Evolutionary conservation across 30 jellyfish, hydroid and myxozoan species (phyloP), one percentile per base, ranked within the genome.

Genomic region (Chrysaora quinquecirrha): DNA sequence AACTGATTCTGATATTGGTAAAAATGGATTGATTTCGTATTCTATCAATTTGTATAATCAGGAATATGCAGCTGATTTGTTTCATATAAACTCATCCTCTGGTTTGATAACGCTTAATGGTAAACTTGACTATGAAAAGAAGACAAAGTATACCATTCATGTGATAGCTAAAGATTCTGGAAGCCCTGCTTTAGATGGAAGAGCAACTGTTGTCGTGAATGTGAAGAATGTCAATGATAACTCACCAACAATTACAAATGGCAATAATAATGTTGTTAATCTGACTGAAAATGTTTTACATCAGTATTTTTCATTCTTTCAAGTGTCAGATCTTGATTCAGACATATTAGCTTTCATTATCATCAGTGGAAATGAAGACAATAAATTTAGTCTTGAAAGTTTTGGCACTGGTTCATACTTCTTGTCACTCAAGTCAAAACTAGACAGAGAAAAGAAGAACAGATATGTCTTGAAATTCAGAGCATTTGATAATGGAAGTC

Each of bases 161-260:
- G 87, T 95, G 2, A 22, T 52, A 31, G 99, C 97, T 25, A 33
- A 62, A 56, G 99, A 95, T 48, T 62, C 71, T 3, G 99, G 99
- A 30, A 74, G 46, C 27, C 92, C 97, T 16, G 78, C 95, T 3
- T 86, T 87, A 3, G 56, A 63, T 23, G 90, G 95, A 24, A 29
- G 47, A 20, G 97, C 96, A 1, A 76, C 84, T 9, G 97, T 95
- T 19, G 35, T 75, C 43, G 83, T 95, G 1, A 24, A 82, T 38
- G 92, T 91, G 33, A 67, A 76, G 58, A 93, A 91, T 74, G 75
- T 91, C 18, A 91, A 91, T 80, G 98, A 91, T 71, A 84, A 86
- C 49, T 38, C 24, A 0, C 98, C 98, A 64, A 52, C 23, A 0
- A 70, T 78, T 3, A 0, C 77, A 18, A 31, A 67, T 7, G n/a